Evolutionary conservation across 2,888 invertebrate genomes (phyloP), one percentile per base, ranked within the genome.

Genomic region (Papilio elwesi): DNA sequence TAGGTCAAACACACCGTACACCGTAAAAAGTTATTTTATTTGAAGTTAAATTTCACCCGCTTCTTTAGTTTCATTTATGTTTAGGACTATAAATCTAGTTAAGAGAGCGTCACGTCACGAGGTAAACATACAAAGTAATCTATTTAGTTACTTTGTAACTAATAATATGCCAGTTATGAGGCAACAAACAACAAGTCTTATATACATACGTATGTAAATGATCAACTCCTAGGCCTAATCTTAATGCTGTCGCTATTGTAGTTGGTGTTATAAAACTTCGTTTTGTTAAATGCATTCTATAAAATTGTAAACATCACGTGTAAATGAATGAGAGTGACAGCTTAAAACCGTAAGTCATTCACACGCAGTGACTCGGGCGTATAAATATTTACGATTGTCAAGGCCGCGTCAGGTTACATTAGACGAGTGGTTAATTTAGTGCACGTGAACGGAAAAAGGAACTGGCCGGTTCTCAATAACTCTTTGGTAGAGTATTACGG

Each of bases 341-440:
- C 52, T 67, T 52, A 8, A 71, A 47, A 48, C 83, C 86, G 86
- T 87, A 89, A 89, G 87, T 86, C 87, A 89, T 90, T 90, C 87
- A 90, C 88, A 88, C 84, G 88, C 87, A 87, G 83, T 87, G 85
- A 83, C 85, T 85, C 86, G 83, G 62, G 67, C 74, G 86, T 87
- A 86, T 86, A 89, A 87, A 89, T 87, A 85, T 88, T 89, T 87
- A 87, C 82, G 81, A 85, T 80, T 85, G 84, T 84, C 90, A 91
- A 90, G 90, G 90, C 85, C 82, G 79, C 73, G 76, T 81, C 84
- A 86, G 43, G 52, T 59, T 53, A 51, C 48, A 70, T 74, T 71
- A 71, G 74, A 74, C 67, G 69, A 72, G 75, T 72, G 63, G 73
- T 78, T 78, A 81, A 84, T 82, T 83, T 79, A 78, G 78, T 83